Conservation (phyloP, 2,113 vertebrate species). For the Hyperopisus bebe region DNA sequence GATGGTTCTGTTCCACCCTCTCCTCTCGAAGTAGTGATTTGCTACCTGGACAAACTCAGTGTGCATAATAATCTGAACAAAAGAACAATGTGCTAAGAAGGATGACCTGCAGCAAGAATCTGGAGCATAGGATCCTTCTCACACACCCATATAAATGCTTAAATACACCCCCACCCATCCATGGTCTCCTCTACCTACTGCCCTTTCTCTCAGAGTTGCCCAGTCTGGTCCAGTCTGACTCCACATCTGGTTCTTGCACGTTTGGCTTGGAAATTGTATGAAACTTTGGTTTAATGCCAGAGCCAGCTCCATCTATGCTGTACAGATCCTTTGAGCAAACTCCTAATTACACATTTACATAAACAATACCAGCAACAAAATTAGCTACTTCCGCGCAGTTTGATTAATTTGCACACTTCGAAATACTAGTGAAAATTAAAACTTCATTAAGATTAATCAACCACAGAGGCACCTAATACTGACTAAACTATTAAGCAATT, state of each 20-base stretch:
- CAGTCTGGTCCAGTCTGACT: not conserved
- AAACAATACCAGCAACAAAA: not conserved
- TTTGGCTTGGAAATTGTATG: not conserved
- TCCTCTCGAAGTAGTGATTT: not conserved
- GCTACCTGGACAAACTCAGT: not conserved
- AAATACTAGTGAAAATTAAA: constrained; percentile 4
- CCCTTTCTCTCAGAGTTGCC: not conserved
- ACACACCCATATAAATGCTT: not conserved
- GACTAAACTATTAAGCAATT: constrained; percentile 5
- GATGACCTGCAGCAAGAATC: not conserved
- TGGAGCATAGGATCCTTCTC: not conserved
- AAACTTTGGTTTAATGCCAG: not conserved
- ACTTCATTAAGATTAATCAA: constrained; percentile 5
- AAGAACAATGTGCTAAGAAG: not conserved
- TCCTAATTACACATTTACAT: not conserved
- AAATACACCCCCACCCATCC: not conserved
- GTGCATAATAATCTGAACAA: not conserved
- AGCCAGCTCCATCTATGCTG: not conserved
- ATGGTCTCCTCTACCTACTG: not conserved
- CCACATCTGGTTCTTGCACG: not conserved
- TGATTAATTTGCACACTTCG: not conserved
- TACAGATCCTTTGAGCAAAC: not conserved
- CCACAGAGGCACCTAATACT: not conserved
- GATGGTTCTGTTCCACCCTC: not conserved
- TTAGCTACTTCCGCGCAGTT: not conserved